phyloP scores from a whole-genome alignment of 2,113 vertebrate genomes.

The Lonchura striata region DNA sequence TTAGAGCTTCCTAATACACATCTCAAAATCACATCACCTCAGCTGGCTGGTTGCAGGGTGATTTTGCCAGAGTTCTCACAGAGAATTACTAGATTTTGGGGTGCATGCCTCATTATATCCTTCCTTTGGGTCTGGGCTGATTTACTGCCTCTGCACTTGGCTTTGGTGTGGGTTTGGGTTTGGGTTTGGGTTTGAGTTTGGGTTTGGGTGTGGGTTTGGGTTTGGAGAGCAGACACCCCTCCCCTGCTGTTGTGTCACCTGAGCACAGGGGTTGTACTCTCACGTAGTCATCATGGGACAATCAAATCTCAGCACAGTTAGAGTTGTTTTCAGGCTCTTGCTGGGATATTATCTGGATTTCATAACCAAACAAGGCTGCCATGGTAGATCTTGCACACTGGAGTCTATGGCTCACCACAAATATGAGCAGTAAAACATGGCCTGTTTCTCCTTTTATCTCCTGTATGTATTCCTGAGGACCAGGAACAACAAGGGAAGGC shows the following conservation, averaged over 20 bases:
- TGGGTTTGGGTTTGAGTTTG: neutral
- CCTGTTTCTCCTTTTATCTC: neutral
- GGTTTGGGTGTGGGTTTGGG: neutral
- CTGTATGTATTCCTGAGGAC: fast-evolving
- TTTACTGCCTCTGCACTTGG: neutral
- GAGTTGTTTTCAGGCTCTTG: neutral
- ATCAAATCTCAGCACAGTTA: fast-evolving
- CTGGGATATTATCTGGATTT: neutral
- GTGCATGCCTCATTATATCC: neutral
- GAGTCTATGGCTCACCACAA: neutral
- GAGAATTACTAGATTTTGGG: neutral
- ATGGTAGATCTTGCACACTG: neutral
- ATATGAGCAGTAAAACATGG: neutral
- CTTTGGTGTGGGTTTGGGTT: neutral
- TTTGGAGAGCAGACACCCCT: neutral
- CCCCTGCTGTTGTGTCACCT: too few relatives aligned
- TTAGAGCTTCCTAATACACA: neutral
- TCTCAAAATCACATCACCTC: neutral
- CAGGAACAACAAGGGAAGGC: neutral
- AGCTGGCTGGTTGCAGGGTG: neutral
- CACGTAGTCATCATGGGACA: fast-evolving
- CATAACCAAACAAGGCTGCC: neutral
- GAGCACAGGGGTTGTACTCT: fast-evolving
- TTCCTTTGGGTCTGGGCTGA: neutral
- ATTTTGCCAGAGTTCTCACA: neutral